These are phyloP conservation scores for Drosophila leontia DNA, from an alignment of 1,140 invertebrate species.

Conservation along the genomic window DNA sequence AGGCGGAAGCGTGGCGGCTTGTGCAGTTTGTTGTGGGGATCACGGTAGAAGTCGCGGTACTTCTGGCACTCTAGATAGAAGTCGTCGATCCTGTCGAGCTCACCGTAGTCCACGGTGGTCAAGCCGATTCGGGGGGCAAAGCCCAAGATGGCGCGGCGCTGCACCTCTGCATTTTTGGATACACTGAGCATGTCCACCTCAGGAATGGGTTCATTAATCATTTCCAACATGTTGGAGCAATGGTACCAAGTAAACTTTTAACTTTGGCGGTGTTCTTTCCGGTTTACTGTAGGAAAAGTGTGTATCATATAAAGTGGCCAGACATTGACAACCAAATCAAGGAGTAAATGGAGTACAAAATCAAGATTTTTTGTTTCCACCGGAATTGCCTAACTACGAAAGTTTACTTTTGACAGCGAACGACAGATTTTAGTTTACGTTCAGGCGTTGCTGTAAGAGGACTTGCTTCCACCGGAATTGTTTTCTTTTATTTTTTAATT, in stretches of 20 bases:
- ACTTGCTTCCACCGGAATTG: not conserved
- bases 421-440: not conserved
- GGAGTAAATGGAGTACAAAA: not conserved
- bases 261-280: too few relatives aligned
- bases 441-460: not conserved
- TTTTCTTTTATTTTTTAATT: not conserved
- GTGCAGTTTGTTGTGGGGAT: conserved; percentile 65
- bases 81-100: conserved; percentile 63
- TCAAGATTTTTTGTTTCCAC: not conserved
- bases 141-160: conserved; percentile 54
- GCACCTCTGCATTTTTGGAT: conserved; percentile 33
- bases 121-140: conserved; percentile 69
- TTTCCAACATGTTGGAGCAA: conserved; percentile 4
- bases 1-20: conserved; percentile 47
- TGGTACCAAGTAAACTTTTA: not conserved
- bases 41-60: conserved; percentile 74
- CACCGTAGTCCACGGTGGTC: conserved; percentile 63
- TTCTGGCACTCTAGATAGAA: conserved; percentile 74
- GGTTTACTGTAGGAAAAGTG: not conserved
- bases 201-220: conserved; percentile 45
- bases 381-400: too few relatives aligned
- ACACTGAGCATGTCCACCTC: conserved; percentile 74
- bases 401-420: too few relatives aligned
- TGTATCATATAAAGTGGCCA: not conserved
- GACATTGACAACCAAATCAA: not conserved